These are phyloP conservation scores for Calcarius lapponicus DNA, from an alignment of 2,797 vertebrate genomes.

Conservation along the genomic window DNA sequence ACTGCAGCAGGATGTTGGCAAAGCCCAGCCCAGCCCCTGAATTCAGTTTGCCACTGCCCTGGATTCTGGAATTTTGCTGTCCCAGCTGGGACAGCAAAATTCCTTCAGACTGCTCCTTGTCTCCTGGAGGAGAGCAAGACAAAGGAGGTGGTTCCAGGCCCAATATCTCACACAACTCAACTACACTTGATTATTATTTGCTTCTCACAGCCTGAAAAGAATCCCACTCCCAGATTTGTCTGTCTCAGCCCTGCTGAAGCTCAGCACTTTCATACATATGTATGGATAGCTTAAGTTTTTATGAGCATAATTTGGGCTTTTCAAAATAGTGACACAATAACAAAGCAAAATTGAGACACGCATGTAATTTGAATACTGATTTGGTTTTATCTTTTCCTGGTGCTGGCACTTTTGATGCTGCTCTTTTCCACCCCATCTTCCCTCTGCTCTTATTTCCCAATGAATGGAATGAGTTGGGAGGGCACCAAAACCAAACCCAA, in stretches of 20 bases:
- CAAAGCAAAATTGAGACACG: conserved; percentile 79
- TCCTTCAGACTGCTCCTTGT: not conserved
- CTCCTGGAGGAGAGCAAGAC: conserved; percentile 18
- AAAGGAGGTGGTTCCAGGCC: conserved; percentile 44
- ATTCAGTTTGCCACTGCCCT: not conserved
- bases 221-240: conserved; percentile 63
- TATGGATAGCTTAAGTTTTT: conserved; percentile 77
- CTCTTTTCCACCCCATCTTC: conserved; percentile 61
- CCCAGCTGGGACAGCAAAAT: not conserved
- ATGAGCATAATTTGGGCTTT: conserved; percentile 81
- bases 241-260: conserved; percentile 60
- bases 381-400: conserved; percentile 61
- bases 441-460: conserved; percentile 45
- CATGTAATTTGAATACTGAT: conserved; percentile 76
- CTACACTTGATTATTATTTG: conserved; percentile 68
- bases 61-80: not conserved
- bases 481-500: not conserved
- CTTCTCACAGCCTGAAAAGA: conserved; percentile 59
- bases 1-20: not conserved
- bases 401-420: conserved; percentile 68
- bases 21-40: not conserved
- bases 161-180: conserved; percentile 48
- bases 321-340: conserved; percentile 80
- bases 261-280: conserved; percentile 77
- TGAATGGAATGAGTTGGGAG: conserved; percentile 36